Evolutionary conservation across 2,113 vertebrate species (phyloP).

Genomic region (Leucoraja erinaceus): DNA sequence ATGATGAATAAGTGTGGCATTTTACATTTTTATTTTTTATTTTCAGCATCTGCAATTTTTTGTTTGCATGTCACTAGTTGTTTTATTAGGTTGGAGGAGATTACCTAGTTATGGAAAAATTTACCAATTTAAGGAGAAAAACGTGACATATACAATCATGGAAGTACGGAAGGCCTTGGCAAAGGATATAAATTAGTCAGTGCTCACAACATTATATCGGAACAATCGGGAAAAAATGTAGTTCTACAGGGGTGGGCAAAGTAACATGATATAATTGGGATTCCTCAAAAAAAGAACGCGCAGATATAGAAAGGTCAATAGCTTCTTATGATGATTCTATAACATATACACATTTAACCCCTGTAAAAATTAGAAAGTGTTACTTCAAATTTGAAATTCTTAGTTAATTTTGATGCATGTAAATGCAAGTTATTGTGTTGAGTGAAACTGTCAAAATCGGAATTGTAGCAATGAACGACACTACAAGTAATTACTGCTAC

Average conservation of each 20-base stretch:
- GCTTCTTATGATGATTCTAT: not conserved
- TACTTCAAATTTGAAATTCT: not conserved
- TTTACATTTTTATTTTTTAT: too few species aligned
- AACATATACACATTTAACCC: not conserved
- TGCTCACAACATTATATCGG: not conserved
- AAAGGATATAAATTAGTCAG: not conserved
- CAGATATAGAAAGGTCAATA: not conserved
- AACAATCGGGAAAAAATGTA: not conserved
- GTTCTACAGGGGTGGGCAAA: not conserved
- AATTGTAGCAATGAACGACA: conserved; percentile 44
- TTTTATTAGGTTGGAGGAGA: too few species aligned
- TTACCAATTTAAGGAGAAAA: too few species aligned
- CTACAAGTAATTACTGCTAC: conserved; percentile 50
- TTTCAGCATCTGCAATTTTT: too few species aligned
- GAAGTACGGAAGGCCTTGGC: not conserved
- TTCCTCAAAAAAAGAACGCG: not conserved
- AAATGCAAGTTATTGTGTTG: not conserved
- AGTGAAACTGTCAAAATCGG: not conserved
- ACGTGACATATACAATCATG: not conserved
- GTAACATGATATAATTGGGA: not conserved
- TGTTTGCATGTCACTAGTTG: too few species aligned
- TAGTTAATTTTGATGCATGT: not conserved
- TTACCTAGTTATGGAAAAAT: too few species aligned
- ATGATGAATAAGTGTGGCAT: too few species aligned
- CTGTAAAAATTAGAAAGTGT: not conserved